A percentile compares a stretch with the other conserved stretches of the same genome.
Evolutionary conservation across 2,113 vertebrate genomes (phyloP).

Genomic region (Chlamydotis undulata): DNA sequence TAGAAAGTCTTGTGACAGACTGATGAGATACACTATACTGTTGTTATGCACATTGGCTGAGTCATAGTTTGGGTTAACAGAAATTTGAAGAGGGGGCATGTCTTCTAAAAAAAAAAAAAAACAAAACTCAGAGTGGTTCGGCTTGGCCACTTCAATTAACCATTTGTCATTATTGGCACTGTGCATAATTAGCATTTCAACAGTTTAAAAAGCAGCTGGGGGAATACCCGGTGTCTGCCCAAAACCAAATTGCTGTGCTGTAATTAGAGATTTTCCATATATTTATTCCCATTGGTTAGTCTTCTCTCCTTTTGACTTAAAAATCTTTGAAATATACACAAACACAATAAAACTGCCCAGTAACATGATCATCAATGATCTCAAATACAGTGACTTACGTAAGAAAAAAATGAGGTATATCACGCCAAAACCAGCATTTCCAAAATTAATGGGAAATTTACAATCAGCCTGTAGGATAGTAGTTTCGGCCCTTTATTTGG

Average conservation of each 20-base stretch:
- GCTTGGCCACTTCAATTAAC: constrained; percentile 14
- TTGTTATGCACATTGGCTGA: constrained; percentile 38
- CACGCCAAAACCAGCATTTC: constrained; percentile 9
- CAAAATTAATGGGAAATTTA: background rate
- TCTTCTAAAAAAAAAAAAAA: background rate
- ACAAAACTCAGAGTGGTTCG: background rate
- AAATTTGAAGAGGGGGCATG: background rate
- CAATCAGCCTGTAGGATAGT: background rate
- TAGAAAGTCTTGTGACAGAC: constrained; percentile 32
- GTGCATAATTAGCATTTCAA: constrained; percentile 49
- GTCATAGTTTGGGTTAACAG: constrained; percentile 8
- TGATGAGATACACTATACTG: constrained; percentile 28
- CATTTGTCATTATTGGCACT: constrained; percentile 34
- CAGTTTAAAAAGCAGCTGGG: constrained; percentile 44
- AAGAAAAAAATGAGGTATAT: background rate
- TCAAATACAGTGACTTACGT: background rate
- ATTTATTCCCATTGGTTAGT: constrained; percentile 16
- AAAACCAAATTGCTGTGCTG: constrained; percentile 37
- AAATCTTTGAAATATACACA: background rate
- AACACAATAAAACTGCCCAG: background rate
- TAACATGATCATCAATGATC: background rate
- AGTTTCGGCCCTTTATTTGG: constrained; percentile 6
- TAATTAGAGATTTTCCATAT: constrained; percentile 28
- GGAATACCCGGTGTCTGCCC: constrained; percentile 61
- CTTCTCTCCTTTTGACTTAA: constrained; percentile 22